Evolutionary conservation across 2,888 invertebrate genomes (phyloP).

Genomic region (Leucozona laternaria): DNA sequence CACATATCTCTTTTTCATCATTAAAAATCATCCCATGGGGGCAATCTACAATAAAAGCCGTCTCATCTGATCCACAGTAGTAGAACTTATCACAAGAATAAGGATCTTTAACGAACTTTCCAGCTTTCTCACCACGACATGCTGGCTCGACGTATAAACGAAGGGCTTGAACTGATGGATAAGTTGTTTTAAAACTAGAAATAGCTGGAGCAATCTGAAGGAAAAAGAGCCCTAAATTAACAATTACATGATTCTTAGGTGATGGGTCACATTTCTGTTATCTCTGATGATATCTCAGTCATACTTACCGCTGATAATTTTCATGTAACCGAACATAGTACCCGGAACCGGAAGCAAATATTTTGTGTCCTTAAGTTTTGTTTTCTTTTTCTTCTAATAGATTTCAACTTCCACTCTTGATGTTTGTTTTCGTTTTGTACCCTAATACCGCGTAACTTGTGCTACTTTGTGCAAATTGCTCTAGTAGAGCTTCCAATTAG

Average conservation of each 20-base stretch:
- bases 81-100: slow-evolving; percentile 80
- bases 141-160: slow-evolving; percentile 39
- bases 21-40: slow-evolving; percentile 82
- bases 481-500: slow-evolving; percentile 60
- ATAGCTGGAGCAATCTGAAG: slow-evolving; percentile 19
- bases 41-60: slow-evolving; percentile 80
- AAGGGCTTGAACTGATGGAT: not conserved
- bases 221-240: slow-evolving; percentile 40
- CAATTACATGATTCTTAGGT: not conserved
- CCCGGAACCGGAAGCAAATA: slow-evolving; percentile 2
- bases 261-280: not conserved
- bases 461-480: slow-evolving; percentile 24
- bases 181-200: not conserved
- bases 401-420: slow-evolving; percentile 36
- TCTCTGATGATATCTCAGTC: not conserved
- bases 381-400: slow-evolving; percentile 6
- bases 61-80: slow-evolving; percentile 79
- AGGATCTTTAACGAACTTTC: slow-evolving; percentile 80
- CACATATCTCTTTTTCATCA: slow-evolving; percentile 80
- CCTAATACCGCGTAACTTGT: not conserved
- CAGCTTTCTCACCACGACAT: slow-evolving; percentile 78
- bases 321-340: slow-evolving; percentile 31
- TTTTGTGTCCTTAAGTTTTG: slow-evolving; percentile 10
- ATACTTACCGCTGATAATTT: slow-evolving; percentile 50
- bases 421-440: slow-evolving; percentile 56